A percentile compares a stretch with the other conserved stretches of the same genome.
phyloP scores from a whole-genome alignment of 2,113 vertebrate species.

The Phoxinus phoxinus region DNA sequence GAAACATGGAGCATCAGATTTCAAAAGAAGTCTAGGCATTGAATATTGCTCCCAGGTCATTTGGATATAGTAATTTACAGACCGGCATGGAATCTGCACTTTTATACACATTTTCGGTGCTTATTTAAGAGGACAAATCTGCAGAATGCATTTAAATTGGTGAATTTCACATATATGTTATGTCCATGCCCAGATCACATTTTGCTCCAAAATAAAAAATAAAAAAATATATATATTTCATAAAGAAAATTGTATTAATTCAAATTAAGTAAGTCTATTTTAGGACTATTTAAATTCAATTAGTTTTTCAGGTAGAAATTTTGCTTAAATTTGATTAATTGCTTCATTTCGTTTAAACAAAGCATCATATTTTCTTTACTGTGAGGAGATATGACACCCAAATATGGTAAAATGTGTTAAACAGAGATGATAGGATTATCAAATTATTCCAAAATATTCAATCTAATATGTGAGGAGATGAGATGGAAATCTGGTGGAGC shows the following conservation, averaged over 20 bases:
- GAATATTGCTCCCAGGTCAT: not conserved
- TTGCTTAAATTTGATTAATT: not conserved
- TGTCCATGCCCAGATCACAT: not conserved
- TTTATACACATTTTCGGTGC: not conserved
- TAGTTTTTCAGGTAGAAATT: not conserved
- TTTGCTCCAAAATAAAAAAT: not conserved
- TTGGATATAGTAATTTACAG: not conserved
- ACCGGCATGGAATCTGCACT: slow-evolving; percentile 4
- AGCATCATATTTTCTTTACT: not conserved
- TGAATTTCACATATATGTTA: not conserved
- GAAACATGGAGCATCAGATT: slow-evolving; percentile 38
- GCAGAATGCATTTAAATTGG: not conserved
- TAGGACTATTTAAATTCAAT: too few species aligned
- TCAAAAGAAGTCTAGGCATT: not conserved
- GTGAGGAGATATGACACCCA: not conserved
- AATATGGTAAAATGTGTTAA: not conserved
- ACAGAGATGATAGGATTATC: not conserved
- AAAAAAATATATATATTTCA: too few species aligned
- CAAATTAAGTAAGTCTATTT: too few species aligned
- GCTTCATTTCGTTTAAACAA: not conserved
- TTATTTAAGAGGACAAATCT: not conserved
- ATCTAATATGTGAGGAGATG: not conserved
- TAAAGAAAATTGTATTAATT: too few species aligned
- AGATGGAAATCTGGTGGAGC: not conserved
- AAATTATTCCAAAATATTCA: not conserved